Percentiles rank a stretch among this genome's conserved stretches.
Conservation (phyloP, 2,797 vertebrate species). For the Centroberyx gerrardi region DNA sequence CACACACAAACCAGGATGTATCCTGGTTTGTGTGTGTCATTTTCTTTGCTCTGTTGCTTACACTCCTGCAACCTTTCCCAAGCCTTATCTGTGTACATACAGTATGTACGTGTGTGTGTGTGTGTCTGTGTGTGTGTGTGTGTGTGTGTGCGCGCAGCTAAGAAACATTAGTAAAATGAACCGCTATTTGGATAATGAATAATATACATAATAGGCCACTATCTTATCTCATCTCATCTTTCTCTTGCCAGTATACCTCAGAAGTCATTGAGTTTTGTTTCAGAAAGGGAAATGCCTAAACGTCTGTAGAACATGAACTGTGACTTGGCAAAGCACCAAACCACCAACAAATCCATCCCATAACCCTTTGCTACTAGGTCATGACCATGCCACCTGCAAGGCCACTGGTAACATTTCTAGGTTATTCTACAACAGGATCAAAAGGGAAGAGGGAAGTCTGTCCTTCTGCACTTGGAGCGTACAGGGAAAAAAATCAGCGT, state of each 20-base stretch:
- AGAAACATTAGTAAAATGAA: no score
- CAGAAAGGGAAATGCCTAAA: no score
- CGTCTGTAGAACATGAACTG: no score
- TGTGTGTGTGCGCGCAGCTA: neutral
- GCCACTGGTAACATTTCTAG: neutral
- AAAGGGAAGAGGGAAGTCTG: constrained; percentile 12
- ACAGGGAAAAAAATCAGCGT: constrained; percentile 28
- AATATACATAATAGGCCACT: no score
- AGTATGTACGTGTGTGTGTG: neutral
- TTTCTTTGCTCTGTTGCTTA: neutral
- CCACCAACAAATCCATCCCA: neutral
- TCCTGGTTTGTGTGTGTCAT: neutral
- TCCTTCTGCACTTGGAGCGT: constrained; percentile 3
- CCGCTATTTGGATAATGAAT: no score
- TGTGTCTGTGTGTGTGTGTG: constrained; percentile 16
- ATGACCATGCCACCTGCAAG: constrained; percentile 27
- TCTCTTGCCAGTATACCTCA: no score
- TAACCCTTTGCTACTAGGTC: constrained; percentile 11
- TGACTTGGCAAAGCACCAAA: no score
- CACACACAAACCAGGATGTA: constrained; percentile 1
- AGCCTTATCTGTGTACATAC: neutral
- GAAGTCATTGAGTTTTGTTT: no score
- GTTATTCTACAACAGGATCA: constrained; percentile 21
- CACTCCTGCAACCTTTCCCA: constrained; percentile 11
- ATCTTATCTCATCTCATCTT: no score